Conservation (phyloP, 2,113 vertebrate species). For the Paracanthobrama guichenoti region DNA sequence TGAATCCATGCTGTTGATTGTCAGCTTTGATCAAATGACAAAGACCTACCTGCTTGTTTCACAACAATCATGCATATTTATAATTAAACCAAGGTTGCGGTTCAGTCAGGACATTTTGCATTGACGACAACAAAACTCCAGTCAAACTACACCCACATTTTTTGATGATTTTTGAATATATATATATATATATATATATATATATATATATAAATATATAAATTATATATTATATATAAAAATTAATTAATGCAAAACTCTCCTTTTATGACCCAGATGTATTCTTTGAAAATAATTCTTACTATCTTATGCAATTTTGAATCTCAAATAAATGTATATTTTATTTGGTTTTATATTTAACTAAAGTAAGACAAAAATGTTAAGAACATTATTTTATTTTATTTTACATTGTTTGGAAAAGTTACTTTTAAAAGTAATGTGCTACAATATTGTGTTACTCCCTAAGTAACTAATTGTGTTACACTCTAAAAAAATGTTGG, state of each 20-base stretch:
- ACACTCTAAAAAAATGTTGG: too few relatives aligned
- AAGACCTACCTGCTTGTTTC: conserved; percentile 24
- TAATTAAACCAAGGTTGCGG: conserved; percentile 3
- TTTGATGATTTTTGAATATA: neutral
- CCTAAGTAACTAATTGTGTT: too few relatives aligned
- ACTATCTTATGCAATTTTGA: neutral
- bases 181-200: too few relatives aligned
- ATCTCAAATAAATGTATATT: neutral
- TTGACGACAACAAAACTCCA: neutral
- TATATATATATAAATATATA: too few relatives aligned
- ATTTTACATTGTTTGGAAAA: neutral
- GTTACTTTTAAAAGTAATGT: too few relatives aligned
- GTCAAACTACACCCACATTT: neutral
- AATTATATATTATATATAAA: too few relatives aligned
- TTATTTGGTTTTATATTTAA: neutral
- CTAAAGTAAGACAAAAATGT: neutral
- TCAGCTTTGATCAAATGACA: conserved; percentile 38
- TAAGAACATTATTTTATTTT: neutral
- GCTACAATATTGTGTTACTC: too few relatives aligned
- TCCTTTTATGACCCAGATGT: neutral
- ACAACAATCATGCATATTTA: neutral
- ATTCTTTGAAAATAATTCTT: neutral
- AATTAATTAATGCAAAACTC: neutral
- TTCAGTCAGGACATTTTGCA: neutral
- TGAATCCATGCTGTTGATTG: neutral